A percentile compares a stretch with the other conserved stretches of the same genome.
These are phyloP conservation scores for Eupithecia exiguata DNA, from an alignment of 2,888 invertebrate species.

Conservation along the genomic window DNA sequence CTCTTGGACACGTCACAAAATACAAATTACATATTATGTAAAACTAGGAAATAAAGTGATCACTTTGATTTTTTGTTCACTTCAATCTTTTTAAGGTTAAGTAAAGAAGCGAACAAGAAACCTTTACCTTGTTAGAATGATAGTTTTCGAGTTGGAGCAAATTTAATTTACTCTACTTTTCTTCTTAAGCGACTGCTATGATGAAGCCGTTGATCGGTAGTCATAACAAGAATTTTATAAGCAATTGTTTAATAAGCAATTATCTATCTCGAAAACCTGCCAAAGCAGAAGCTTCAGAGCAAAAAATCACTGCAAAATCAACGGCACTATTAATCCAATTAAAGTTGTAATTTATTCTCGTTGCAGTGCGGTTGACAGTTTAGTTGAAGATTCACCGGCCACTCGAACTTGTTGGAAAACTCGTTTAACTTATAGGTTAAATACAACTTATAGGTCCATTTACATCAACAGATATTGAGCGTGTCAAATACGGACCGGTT, in stretches of 20 bases:
- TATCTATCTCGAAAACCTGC: not conserved
- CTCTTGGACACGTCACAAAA: too few relatives aligned
- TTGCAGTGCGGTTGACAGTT: constrained; percentile 47
- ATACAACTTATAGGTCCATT: constrained; percentile 33
- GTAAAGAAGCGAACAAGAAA: too few relatives aligned
- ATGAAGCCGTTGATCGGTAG: not conserved
- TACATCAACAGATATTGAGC: constrained; percentile 12
- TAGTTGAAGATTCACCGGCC: constrained; percentile 38
- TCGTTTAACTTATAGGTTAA: constrained; percentile 37
- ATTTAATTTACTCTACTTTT: too few relatives aligned
- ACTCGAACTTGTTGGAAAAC: constrained; percentile 42
- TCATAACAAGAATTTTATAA: not conserved
- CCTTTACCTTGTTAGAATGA: too few relatives aligned
- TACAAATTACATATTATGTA: too few relatives aligned
- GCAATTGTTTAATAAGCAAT: too few relatives aligned
- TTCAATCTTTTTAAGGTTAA: too few relatives aligned
- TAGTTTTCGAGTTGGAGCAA: too few relatives aligned
- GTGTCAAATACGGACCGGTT: too few relatives aligned
- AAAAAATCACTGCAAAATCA: constrained; percentile 27
- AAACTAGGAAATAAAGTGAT: too few relatives aligned
- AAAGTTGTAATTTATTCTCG: constrained; percentile 49
- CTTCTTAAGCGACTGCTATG: not conserved
- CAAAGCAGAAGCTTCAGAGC: not conserved
- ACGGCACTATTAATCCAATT: constrained; percentile 43
- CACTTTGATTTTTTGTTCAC: too few relatives aligned